These are phyloP conservation scores for Urocynchramus pylzowi DNA, from an alignment of 2,113 vertebrate species.

Conservation along the genomic window DNA sequence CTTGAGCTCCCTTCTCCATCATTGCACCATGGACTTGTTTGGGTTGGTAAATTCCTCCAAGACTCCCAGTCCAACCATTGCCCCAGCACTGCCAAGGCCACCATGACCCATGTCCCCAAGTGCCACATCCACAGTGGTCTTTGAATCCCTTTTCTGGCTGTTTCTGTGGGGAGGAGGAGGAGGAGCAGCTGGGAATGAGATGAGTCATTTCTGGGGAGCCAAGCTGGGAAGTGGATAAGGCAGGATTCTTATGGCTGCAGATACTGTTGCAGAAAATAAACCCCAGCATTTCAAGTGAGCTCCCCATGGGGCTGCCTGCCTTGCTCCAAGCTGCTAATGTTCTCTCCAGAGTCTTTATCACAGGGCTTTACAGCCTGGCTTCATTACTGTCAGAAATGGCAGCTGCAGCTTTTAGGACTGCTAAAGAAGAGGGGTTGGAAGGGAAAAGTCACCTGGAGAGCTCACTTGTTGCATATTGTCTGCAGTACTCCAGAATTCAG, in stretches of 20 bases:
- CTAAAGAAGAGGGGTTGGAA: not conserved
- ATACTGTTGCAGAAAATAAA: constrained; percentile 33
- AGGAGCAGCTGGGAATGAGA: not conserved
- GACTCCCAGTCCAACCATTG: not conserved
- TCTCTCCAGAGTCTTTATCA: not conserved
- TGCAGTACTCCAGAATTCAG: not conserved
- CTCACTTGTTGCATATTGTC: not conserved
- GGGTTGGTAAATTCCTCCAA: not conserved
- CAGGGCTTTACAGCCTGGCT: not conserved
- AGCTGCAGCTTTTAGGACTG: not conserved
- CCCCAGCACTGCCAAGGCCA: not conserved
- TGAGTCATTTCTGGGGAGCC: constrained; percentile 33
- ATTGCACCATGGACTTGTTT: too few species aligned
- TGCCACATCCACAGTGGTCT: not conserved
- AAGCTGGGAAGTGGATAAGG: not conserved
- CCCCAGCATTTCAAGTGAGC: not conserved
- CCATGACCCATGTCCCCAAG: not conserved
- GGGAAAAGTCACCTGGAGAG: not conserved
- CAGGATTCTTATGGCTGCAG: constrained; percentile 6
- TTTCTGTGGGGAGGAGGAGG: not conserved
- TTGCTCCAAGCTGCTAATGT: not conserved
- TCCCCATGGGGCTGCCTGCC: not conserved
- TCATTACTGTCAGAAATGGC: not conserved
- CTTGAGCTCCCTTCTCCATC: accelerated
- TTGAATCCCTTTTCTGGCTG: not conserved